Evolutionary conservation across 2,888 invertebrate genomes (phyloP).

Genomic region (Protodeltote pygarga): DNA sequence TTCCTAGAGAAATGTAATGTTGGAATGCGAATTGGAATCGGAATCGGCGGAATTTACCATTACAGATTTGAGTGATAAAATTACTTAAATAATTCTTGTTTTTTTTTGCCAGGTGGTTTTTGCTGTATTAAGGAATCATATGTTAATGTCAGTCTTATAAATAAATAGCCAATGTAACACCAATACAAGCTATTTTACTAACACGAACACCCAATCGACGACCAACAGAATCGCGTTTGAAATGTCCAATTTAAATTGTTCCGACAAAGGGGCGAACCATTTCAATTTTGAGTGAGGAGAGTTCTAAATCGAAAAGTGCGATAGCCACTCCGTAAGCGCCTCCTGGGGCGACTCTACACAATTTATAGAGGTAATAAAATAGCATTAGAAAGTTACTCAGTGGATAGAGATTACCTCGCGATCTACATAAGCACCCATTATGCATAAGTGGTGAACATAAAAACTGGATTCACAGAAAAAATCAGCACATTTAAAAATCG

Average conservation of each 20-base stretch:
- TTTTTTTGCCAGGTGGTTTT: too few relatives aligned
- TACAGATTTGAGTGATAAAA: too few relatives aligned
- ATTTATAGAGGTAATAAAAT: constrained; percentile 84
- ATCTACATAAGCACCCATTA: constrained; percentile 46
- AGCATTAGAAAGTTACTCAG: constrained; percentile 66
- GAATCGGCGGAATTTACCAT: too few relatives aligned
- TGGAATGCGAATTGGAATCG: constrained; percentile 26
- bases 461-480: constrained; percentile 10
- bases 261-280: constrained; percentile 75
- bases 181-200: constrained; percentile 35
- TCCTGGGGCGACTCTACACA: constrained; percentile 80
- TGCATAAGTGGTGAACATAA: constrained; percentile 37
- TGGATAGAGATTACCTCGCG: constrained; percentile 46
- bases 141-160: too few relatives aligned
- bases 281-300: constrained; percentile 82
- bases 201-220: constrained; percentile 44
- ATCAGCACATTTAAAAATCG: constrained; percentile 18
- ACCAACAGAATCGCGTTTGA: constrained; percentile 70
- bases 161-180: too few relatives aligned
- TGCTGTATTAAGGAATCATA: too few relatives aligned
- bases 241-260: constrained; percentile 79
- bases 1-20: constrained; percentile 31
- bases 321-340: constrained; percentile 78
- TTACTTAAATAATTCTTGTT: too few relatives aligned
- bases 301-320: constrained; percentile 77